Evolutionary conservation across 2,888 invertebrate genomes (phyloP).

Genomic region (Malacosoma neustria): DNA sequence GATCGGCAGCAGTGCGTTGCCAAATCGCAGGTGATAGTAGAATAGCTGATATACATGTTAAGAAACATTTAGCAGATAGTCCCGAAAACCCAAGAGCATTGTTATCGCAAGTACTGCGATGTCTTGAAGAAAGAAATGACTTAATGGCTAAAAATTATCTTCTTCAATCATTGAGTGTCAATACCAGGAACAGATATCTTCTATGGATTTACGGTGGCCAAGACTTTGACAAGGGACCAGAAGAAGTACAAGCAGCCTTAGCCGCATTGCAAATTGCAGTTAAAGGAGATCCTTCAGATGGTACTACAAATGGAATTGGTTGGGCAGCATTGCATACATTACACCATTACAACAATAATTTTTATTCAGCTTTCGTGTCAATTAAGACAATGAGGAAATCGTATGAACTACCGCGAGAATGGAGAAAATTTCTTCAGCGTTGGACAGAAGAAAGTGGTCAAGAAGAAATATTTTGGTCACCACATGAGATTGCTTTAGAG

Average conservation of each 20-base stretch:
- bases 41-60: conserved; percentile 34
- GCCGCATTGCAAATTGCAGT: conserved; percentile 54
- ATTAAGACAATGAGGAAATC: conserved; percentile 55
- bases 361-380: conserved; percentile 43
- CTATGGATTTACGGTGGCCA: conserved; percentile 51
- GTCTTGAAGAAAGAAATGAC: conserved; percentile 40
- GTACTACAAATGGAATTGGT: conserved; percentile 49
- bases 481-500: conserved; percentile 25
- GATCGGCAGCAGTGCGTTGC: conserved; percentile 37
- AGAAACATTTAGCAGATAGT: conserved; percentile 28
- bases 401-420: conserved; percentile 41
- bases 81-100: conserved; percentile 37
- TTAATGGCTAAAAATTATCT: conserved; percentile 37
- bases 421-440: conserved; percentile 39
- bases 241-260: conserved; percentile 25
- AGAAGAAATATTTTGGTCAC: conserved; percentile 55
- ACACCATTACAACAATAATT: conserved; percentile 35
- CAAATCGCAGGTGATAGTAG: conserved; percentile 41
- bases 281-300: conserved; percentile 50
- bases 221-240: conserved; percentile 38
- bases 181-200: conserved; percentile 45
- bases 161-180: conserved; percentile 32
- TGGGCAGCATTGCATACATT: conserved; percentile 59
- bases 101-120: conserved; percentile 40
- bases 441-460: conserved; percentile 54